These are phyloP conservation scores for Anguilla japonica DNA, from an alignment of 2,113 vertebrate species.

Conservation along the genomic window DNA sequence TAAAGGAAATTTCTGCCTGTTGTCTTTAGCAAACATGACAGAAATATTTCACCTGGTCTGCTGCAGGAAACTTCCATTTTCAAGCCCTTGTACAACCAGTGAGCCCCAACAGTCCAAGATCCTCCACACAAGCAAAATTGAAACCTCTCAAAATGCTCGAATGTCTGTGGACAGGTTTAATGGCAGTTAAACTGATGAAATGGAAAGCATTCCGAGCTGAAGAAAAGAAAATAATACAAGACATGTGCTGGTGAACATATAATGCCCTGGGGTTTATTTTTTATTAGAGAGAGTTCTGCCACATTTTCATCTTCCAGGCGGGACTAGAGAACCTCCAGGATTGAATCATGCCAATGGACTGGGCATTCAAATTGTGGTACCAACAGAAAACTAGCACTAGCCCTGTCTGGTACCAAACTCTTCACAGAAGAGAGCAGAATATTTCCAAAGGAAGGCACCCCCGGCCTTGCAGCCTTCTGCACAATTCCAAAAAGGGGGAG, in stretches of 20 bases:
- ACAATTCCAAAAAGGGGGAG: slow-evolving; percentile 70
- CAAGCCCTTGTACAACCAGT: too few species aligned
- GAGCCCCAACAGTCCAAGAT: too few species aligned
- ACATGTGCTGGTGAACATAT: slow-evolving; percentile 90
- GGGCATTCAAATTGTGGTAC: slow-evolving; percentile 91
- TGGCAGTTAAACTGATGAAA: neutral
- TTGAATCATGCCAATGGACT: slow-evolving; percentile 91
- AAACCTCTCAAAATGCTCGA: too few species aligned
- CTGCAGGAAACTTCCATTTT: too few species aligned
- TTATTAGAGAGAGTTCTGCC: slow-evolving; percentile 86
- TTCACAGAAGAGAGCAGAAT: slow-evolving; percentile 98
- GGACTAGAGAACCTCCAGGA: slow-evolving; percentile 96
- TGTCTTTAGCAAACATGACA: too few species aligned
- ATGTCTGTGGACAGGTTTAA: neutral
- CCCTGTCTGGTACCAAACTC: slow-evolving; percentile 96
- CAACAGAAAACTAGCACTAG: slow-evolving; percentile 92
- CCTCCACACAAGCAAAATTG: too few species aligned
- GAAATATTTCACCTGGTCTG: too few species aligned
- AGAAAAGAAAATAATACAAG: slow-evolving; percentile 69
- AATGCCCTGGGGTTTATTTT: slow-evolving; percentile 99
- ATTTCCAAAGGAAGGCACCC: slow-evolving; percentile 99
- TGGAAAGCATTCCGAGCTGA: slow-evolving; percentile 32
- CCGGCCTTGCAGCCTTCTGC: slow-evolving; percentile 97
- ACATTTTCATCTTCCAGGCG: slow-evolving; percentile 95
- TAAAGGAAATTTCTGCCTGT: too few species aligned